Conservation (phyloP, 2,888 invertebrate species). For the Malthinus seriepunctatus region DNA sequence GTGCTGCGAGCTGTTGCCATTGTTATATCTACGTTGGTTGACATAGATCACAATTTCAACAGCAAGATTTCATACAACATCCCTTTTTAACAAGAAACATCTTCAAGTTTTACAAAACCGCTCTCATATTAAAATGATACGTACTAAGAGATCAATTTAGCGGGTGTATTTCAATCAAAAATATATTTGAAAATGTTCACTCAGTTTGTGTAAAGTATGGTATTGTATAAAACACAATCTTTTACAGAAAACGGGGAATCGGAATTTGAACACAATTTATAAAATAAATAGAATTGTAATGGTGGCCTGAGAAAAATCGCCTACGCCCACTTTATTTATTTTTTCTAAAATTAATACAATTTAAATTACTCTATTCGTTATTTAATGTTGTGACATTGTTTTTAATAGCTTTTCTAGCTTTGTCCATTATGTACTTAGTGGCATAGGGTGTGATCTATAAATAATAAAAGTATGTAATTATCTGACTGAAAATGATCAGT, state of each 20-base stretch:
- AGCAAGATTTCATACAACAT: conserved; percentile 9
- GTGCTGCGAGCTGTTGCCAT: conserved; percentile 45
- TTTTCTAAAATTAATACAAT: not conserved
- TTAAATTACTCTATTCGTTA: not conserved
- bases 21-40: conserved; percentile 44
- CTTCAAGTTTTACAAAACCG: conserved; percentile 18
- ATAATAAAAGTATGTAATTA: conserved; percentile 52
- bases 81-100: not conserved
- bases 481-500: conserved; percentile 48
- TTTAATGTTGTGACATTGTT: too few species aligned
- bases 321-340: not conserved
- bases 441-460: conserved; percentile 35
- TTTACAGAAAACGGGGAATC: conserved; percentile 36
- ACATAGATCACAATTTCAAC: conserved; percentile 35
- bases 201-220: conserved; percentile 43
- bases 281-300: conserved; percentile 5
- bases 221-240: conserved; percentile 46
- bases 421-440: not conserved
- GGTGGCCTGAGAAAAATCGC: not conserved
- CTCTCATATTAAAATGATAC: conserved; percentile 23
- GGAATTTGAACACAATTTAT: conserved; percentile 16
- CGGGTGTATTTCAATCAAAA: conserved; percentile 50
- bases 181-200: conserved; percentile 46
- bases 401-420: not conserved
- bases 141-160: conserved; percentile 45